Percentiles rank a stretch among this genome's conserved stretches.
Evolutionary conservation across 1,140 invertebrate genomes (phyloP).

Genomic region (Psilanteris sp.): DNA sequence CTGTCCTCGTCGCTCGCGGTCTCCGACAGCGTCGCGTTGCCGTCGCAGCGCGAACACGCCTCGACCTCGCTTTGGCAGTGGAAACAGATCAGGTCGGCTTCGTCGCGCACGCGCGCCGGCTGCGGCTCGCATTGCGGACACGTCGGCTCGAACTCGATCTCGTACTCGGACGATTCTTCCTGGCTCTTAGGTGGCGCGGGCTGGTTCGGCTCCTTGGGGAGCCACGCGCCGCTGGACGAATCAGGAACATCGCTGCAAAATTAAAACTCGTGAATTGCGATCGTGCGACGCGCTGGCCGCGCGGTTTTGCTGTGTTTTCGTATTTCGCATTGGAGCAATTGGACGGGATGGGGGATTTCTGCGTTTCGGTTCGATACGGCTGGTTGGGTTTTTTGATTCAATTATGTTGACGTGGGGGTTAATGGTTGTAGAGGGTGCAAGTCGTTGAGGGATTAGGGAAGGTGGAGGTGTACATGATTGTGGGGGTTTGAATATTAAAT

Average conservation of each 20-base stretch:
- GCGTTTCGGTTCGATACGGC: too few relatives aligned
- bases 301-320: too few relatives aligned
- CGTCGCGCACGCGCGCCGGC: conserved; percentile 54
- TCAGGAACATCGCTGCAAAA: conserved; percentile 49
- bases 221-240: conserved; percentile 19
- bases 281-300: too few relatives aligned
- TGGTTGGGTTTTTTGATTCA: too few relatives aligned
- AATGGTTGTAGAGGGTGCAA: too few relatives aligned
- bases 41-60: conserved; percentile 55
- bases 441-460: too few relatives aligned
- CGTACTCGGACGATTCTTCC: conserved; percentile 61
- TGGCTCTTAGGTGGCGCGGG: conserved; percentile 27
- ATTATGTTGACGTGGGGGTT: too few relatives aligned
- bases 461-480: too few relatives aligned
- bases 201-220: conserved; percentile 29
- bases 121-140: conserved; percentile 63
- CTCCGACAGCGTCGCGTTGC: conserved; percentile 35
- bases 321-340: too few relatives aligned
- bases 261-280: too few relatives aligned
- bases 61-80: conserved; percentile 70
- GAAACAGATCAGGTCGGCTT: conserved; percentile 75
- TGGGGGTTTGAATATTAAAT: too few relatives aligned
- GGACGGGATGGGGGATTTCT: too few relatives aligned
- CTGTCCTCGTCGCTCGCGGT: conserved; percentile 67
- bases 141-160: conserved; percentile 61